Conservation (phyloP, 2,888 invertebrate genomes). For the Stenurella melanura region DNA sequence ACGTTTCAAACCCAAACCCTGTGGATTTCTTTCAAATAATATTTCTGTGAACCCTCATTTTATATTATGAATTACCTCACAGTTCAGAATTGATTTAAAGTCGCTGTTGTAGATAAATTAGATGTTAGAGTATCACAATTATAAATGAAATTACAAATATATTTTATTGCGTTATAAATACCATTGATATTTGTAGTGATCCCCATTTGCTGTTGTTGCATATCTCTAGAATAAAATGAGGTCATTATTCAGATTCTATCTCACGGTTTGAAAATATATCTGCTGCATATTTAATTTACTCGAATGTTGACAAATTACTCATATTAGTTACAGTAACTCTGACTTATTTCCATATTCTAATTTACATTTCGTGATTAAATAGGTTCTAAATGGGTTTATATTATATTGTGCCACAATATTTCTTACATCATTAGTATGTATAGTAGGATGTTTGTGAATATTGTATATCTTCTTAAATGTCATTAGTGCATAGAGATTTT, state of each 20-base stretch:
- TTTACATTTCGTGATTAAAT: background rate
- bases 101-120: too few relatives aligned
- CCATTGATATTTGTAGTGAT: background rate
- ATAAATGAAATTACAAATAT: background rate
- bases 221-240: background rate
- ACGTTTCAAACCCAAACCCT: too few relatives aligned
- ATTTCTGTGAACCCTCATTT: too few relatives aligned
- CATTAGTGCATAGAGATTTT: too few relatives aligned
- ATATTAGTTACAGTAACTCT: slow-evolving; percentile 14
- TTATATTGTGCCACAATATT: too few relatives aligned
- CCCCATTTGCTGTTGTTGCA: background rate
- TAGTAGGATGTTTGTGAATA: too few relatives aligned
- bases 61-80: too few relatives aligned
- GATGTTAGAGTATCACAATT: too few relatives aligned
- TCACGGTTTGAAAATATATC: background rate
- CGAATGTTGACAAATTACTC: slow-evolving; percentile 11
- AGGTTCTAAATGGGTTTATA: background rate
- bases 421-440: too few relatives aligned
- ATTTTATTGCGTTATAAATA: background rate
- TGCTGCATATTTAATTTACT: slow-evolving; percentile 12
- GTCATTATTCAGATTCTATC: slow-evolving; percentile 8
- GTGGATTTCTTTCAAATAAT: too few relatives aligned
- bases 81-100: too few relatives aligned
- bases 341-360: slow-evolving; percentile 13
- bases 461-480: too few relatives aligned